Percentiles rank a stretch among this genome's conserved stretches.
Evolutionary conservation across 2,797 vertebrate genomes (phyloP).

Genomic region (Hephaestus fuliginosus): DNA sequence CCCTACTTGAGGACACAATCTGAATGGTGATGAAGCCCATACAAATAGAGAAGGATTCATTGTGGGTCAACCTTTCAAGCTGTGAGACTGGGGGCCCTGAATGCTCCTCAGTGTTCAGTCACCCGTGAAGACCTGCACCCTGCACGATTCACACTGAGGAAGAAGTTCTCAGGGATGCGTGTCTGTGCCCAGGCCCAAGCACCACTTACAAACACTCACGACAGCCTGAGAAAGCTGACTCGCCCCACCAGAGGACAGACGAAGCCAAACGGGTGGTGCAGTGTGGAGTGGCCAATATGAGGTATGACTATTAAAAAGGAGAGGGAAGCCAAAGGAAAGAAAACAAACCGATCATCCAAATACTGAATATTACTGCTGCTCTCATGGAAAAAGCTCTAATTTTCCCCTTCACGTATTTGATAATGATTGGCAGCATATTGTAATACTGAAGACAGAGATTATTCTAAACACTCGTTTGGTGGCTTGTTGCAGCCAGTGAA

Average conservation of each 20-base stretch:
- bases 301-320: conserved; percentile 25
- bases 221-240: conserved; percentile 52
- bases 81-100: conserved; percentile 72
- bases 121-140: conserved; percentile 78
- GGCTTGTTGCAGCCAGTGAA: conserved; percentile 16
- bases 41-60: conserved; percentile 74
- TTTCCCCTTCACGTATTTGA: conserved; percentile 15
- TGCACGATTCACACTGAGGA: conserved; percentile 61
- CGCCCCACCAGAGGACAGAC: conserved; percentile 17
- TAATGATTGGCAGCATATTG: neutral
- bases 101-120: conserved; percentile 77
- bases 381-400: conserved; percentile 33
- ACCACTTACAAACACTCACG: conserved; percentile 43
- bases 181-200: conserved; percentile 37
- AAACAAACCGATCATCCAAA: conserved; percentile 1
- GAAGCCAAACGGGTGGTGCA: conserved; percentile 22
- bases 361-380: conserved; percentile 5
- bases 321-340: conserved; percentile 29
- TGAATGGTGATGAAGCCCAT: conserved; percentile 77
- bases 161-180: conserved; percentile 76
- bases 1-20: conserved; percentile 70
- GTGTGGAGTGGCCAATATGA: conserved; percentile 12
- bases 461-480: conserved; percentile 37
- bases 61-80: conserved; percentile 79
- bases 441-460: neutral